phyloP scores from a whole-genome alignment of 2,888 invertebrate species.

The Tinea trinotella region DNA sequence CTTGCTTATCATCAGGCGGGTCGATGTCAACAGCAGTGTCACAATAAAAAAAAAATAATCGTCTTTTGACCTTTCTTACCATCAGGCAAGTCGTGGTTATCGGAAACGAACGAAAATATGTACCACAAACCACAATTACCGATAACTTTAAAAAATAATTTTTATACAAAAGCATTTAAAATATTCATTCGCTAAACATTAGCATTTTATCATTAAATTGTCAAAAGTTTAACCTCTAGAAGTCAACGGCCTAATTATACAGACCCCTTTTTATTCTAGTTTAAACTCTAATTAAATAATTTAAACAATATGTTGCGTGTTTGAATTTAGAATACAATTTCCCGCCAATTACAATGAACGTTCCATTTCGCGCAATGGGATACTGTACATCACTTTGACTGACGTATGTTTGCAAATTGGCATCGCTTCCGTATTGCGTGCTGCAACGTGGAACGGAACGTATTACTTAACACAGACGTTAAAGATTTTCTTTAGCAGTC shows the following conservation, averaged over 20 bases:
- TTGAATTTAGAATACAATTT: conserved; percentile 4
- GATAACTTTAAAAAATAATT: too few relatives aligned
- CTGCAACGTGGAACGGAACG: conserved; percentile 7
- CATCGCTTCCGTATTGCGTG: conserved; percentile 20
- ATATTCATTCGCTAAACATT: too few relatives aligned
- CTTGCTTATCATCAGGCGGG: too few relatives aligned
- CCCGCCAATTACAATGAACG: conserved; percentile 19
- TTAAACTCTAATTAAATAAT: background rate
- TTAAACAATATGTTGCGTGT: background rate
- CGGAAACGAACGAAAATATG: too few relatives aligned
- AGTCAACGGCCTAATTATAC: background rate
- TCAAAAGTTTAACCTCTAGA: too few relatives aligned
- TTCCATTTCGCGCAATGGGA: conserved; percentile 43
- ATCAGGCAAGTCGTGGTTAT: too few relatives aligned
- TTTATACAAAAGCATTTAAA: too few relatives aligned
- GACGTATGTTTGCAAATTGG: conserved; percentile 44
- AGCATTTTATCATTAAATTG: too few relatives aligned
- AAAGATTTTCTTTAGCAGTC: background rate
- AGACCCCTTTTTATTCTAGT: background rate
- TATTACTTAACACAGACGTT: background rate
- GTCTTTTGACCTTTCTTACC: too few relatives aligned
- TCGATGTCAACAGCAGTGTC: too few relatives aligned
- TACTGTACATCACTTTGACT: conserved; percentile 33
- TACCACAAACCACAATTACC: too few relatives aligned
- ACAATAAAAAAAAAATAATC: too few relatives aligned